These are phyloP conservation scores for Pseudomugil tenellus DNA, from an alignment of 2,797 vertebrate species.

Conservation along the genomic window DNA sequence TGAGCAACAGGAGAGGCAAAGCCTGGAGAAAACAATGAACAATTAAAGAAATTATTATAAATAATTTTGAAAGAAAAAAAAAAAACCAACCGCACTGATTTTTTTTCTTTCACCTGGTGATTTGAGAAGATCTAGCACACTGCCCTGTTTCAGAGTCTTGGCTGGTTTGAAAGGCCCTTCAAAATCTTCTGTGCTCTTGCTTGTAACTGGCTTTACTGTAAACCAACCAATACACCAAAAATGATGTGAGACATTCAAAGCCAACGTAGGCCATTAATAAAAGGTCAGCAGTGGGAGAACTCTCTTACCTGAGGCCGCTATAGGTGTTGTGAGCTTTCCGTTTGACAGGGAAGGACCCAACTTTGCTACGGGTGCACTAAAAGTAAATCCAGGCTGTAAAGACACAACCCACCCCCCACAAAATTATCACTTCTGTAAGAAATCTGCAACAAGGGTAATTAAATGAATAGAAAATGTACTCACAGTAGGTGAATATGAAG, in stretches of 20 bases:
- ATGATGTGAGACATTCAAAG: background rate
- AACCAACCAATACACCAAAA: constrained; percentile 4
- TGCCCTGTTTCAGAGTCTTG: constrained; percentile 91
- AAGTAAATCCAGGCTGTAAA: constrained; percentile 91
- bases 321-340: constrained; percentile 76
- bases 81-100: background rate
- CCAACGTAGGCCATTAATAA: background rate
- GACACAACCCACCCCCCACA: constrained; percentile 1
- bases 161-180: constrained; percentile 89
- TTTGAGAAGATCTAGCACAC: constrained; percentile 94
- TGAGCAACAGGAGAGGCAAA: constrained; percentile 70
- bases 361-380: constrained; percentile 94
- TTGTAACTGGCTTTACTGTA: constrained; percentile 73
- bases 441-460: background rate
- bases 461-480: constrained; percentile 62
- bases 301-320: constrained; percentile 76
- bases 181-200: constrained; percentile 84
- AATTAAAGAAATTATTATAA: background rate
- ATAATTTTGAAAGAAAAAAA: background rate
- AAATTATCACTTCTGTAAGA: background rate
- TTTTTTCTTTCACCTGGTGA: constrained; percentile 85
- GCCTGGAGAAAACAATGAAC: constrained; percentile 49
- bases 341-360: constrained; percentile 81
- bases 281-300: background rate
- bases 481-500: constrained; percentile 89